Conservation (phyloP, 2,888 invertebrate genomes). For the Anoplius nigerrimus region DNA sequence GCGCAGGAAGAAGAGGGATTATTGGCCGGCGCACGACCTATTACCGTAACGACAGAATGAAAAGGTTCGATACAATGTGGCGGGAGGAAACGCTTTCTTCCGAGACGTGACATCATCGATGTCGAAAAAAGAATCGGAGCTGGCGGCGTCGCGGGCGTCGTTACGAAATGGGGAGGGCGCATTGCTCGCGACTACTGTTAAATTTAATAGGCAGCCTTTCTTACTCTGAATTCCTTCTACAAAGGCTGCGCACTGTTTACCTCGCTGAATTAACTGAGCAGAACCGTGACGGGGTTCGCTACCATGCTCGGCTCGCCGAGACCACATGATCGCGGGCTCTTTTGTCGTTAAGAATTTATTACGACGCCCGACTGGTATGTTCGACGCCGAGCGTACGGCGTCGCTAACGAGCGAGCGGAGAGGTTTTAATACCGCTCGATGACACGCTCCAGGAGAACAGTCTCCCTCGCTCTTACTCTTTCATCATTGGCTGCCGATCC, state of each 20-base stretch:
- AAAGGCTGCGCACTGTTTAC: constrained; percentile 10
- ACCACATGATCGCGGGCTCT: not conserved
- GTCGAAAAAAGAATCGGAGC: too few species aligned
- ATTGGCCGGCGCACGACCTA: too few species aligned
- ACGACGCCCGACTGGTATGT: constrained; percentile 8
- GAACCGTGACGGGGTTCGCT: constrained; percentile 9
- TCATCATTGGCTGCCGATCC: not conserved
- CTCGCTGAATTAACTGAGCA: constrained; percentile 6
- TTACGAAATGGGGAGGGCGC: not conserved
- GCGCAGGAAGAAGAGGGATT: too few species aligned
- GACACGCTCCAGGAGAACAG: not conserved
- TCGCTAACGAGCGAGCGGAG: constrained; percentile 5
- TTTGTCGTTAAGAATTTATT: constrained; percentile 17
- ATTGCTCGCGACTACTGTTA: not conserved
- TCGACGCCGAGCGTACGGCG: constrained; percentile 3
- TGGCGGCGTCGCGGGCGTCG: too few species aligned
- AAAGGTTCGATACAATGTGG: too few species aligned
- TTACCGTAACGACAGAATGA: too few species aligned
- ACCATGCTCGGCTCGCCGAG: constrained; percentile 1
- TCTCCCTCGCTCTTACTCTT: too few species aligned
- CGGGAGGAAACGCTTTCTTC: too few species aligned
- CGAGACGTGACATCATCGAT: too few species aligned
- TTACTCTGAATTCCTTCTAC: constrained; percentile 12
- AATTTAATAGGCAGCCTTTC: not conserved
- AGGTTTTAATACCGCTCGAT: not conserved